These are phyloP conservation scores for Hexactinellida sp. DNA, from an alignment of 37 sponge, comb jelly and placozoan genomes.

Conservation along the genomic window DNA sequence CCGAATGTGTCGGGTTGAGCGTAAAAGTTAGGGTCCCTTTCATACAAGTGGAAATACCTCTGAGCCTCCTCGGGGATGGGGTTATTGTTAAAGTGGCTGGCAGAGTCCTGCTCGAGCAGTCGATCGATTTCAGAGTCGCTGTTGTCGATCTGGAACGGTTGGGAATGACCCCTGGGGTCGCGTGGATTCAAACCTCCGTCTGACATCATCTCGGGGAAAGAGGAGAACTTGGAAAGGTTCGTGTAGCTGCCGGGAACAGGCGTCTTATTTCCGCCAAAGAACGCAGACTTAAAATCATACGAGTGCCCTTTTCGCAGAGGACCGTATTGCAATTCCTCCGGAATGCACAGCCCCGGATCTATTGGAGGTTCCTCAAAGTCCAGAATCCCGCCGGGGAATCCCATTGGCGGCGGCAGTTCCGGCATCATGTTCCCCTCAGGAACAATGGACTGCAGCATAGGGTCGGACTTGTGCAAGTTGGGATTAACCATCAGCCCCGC, in stretches of 20 bases:
- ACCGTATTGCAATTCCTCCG: neutral
- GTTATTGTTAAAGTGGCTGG: neutral
- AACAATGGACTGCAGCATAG: neutral
- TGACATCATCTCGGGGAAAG: constrained; percentile 7
- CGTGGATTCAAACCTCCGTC: neutral
- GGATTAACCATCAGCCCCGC: neutral
- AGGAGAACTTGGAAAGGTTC: neutral
- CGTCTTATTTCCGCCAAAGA: neutral
- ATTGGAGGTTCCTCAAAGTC: neutral
- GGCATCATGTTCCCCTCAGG: neutral
- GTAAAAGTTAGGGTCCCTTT: neutral
- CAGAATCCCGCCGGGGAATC: neutral
- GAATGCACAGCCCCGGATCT: neutral
- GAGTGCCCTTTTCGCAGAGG: neutral
- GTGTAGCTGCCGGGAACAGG: constrained; percentile 1
- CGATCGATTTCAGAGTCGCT: neutral
- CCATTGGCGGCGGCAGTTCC: neutral
- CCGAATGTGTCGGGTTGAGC: neutral
- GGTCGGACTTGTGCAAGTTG: neutral
- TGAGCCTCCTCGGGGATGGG: neutral
- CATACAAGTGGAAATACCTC: neutral
- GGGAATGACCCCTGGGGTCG: neutral
- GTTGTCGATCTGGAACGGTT: neutral
- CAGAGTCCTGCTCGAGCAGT: neutral
- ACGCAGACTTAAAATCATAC: neutral